These are phyloP conservation scores for Orchestes rusci DNA, from an alignment of 2,888 invertebrate genomes.

Conservation along the genomic window DNA sequence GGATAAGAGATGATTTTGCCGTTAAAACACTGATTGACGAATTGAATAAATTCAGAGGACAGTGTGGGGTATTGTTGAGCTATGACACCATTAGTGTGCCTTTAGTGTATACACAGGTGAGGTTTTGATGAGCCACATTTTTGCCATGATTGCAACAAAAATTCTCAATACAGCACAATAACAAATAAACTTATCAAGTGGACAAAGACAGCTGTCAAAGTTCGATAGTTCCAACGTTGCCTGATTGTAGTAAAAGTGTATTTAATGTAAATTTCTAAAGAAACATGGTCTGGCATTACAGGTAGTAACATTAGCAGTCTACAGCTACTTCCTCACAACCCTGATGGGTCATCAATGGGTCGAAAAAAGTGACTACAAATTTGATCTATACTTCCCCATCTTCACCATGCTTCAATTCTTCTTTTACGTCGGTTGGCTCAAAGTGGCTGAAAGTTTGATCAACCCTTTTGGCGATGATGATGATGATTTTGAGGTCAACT, in stretches of 20 bases:
- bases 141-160: conserved; percentile 1
- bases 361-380: conserved; percentile 53
- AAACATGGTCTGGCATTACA: conserved; percentile 24
- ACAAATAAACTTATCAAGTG: too few species aligned
- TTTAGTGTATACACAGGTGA: conserved; percentile 73
- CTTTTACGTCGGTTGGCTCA: conserved; percentile 86
- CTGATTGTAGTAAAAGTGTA: background rate
- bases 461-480: conserved; percentile 91
- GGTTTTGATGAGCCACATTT: background rate
- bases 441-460: conserved; percentile 84
- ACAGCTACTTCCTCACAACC: conserved; percentile 83
- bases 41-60: conserved; percentile 74
- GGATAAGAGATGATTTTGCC: conserved; percentile 86
- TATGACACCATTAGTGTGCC: conserved; percentile 77
- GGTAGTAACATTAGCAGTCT: conserved; percentile 85
- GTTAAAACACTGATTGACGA: conserved; percentile 87
- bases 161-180: too few species aligned
- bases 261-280: too few species aligned
- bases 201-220: too few species aligned
- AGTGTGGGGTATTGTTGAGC: conserved; percentile 67
- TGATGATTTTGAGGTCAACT: conserved; percentile 87
- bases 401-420: conserved; percentile 85
- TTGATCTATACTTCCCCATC: conserved; percentile 84
- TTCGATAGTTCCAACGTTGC: too few species aligned
- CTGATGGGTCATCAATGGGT: conserved; percentile 87